A percentile compares a stretch with the other conserved stretches of the same genome.
Evolutionary conservation across 1,140 invertebrate genomes (phyloP).

Genomic region (Andrena cerasifolii): DNA sequence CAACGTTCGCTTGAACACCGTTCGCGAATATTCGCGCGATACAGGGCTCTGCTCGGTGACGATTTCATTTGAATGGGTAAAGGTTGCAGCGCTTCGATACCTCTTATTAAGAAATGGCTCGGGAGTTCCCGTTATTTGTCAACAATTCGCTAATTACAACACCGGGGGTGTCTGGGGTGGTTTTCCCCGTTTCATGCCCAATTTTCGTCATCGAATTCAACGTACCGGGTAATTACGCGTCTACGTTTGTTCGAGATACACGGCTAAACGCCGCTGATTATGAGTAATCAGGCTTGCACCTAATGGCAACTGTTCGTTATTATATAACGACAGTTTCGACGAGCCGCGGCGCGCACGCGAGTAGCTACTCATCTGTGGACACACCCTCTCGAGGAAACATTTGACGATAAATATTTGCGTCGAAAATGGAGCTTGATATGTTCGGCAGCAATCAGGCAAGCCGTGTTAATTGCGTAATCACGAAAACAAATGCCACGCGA

Average conservation of each 20-base stretch:
- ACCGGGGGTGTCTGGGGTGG: too few relatives aligned
- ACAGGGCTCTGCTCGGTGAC: too few relatives aligned
- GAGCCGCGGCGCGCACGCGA: not conserved
- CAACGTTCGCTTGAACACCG: not conserved
- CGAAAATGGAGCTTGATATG: slow-evolving; percentile 33
- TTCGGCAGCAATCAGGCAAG: slow-evolving; percentile 26
- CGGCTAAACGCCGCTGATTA: slow-evolving; percentile 25
- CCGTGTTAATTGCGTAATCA: slow-evolving; percentile 37
- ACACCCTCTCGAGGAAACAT: slow-evolving; percentile 30
- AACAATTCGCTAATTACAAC: too few relatives aligned
- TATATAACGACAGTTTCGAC: slow-evolving; percentile 20
- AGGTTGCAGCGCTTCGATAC: too few relatives aligned
- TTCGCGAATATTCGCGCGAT: not conserved
- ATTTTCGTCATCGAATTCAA: not conserved
- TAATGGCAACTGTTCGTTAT: slow-evolving; percentile 46
- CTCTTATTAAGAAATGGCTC: too few relatives aligned
- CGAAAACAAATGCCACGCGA: slow-evolving; percentile 22
- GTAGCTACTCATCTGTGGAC: slow-evolving; percentile 13
- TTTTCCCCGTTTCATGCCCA: too few relatives aligned
- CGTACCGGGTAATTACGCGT: slow-evolving; percentile 14
- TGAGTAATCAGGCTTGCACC: slow-evolving; percentile 44
- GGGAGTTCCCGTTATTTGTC: too few relatives aligned
- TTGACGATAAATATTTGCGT: slow-evolving; percentile 46
- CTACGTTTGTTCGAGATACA: slow-evolving; percentile 22
- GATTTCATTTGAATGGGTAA: too few relatives aligned